A percentile compares a stretch with the other conserved stretches of the same genome.
These are phyloP conservation scores for Bombus cullumanus DNA, from an alignment of 1,140 invertebrate genomes.

Conservation along the genomic window DNA sequence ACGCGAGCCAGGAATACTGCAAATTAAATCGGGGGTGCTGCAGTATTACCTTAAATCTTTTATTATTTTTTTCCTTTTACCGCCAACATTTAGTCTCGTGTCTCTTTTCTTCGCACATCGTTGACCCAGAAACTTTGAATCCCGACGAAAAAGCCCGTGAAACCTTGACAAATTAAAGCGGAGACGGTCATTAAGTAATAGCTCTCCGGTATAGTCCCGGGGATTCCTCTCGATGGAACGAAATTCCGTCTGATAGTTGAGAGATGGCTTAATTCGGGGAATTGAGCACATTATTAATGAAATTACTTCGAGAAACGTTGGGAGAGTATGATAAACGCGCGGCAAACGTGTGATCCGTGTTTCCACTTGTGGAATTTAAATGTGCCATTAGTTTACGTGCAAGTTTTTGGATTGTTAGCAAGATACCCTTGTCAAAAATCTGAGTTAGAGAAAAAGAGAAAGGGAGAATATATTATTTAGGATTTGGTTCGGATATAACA, in stretches of 20 bases:
- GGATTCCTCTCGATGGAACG: not conserved
- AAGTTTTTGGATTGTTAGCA: not conserved
- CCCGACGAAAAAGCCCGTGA: constrained; percentile 28
- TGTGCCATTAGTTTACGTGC: not conserved
- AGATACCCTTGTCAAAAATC: too few species aligned
- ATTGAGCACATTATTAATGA: constrained; percentile 28
- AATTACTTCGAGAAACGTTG: constrained; percentile 15
- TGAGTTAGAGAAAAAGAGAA: not conserved
- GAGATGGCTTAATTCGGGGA: not conserved
- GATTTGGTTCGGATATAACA: too few species aligned
- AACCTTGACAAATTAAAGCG: constrained; percentile 50
- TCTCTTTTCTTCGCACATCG: constrained; percentile 12
- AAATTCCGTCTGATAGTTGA: not conserved
- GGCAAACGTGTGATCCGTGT: too few species aligned
- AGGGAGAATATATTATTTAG: too few species aligned
- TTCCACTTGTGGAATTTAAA: not conserved
- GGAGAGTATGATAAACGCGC: too few species aligned
- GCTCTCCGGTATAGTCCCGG: constrained; percentile 4
- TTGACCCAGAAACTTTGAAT: constrained; percentile 48
- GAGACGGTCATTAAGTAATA: constrained; percentile 45
- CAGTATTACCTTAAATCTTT: constrained; percentile 44
- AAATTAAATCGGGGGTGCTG: constrained; percentile 19
- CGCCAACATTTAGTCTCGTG: not conserved
- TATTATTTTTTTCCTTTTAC: not conserved
- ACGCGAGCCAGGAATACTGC: constrained; percentile 38